A percentile compares a stretch with the other conserved stretches of the same genome.
Evolutionary conservation across 2,113 vertebrate species (phyloP).

Genomic region (Pongo pygmaeus): DNA sequence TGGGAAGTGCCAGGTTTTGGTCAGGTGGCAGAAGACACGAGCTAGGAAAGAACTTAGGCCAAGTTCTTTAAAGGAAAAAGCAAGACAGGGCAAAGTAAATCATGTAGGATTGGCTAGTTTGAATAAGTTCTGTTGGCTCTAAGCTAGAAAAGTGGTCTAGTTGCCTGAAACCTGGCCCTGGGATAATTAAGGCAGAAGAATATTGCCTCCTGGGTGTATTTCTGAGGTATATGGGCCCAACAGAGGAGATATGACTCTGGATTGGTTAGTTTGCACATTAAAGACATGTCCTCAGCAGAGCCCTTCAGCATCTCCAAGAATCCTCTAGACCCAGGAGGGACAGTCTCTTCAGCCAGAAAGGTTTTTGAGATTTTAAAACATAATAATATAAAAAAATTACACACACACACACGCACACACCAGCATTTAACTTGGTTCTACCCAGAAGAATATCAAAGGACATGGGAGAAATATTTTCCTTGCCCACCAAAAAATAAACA

Average conservation of each 20-base stretch:
- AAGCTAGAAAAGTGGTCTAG: no score
- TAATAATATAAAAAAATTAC: background rate
- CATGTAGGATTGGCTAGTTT: background rate
- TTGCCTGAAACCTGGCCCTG: background rate
- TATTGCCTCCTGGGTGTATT: background rate
- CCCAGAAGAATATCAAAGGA: background rate
- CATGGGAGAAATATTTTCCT: background rate
- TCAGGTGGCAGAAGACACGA: background rate
- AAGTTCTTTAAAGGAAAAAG: background rate
- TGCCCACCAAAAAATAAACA: background rate
- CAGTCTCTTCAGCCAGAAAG: background rate
- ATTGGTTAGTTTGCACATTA: background rate
- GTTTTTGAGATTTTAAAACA: background rate
- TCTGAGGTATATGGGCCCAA: background rate
- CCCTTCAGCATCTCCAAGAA: background rate
- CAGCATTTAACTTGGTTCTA: background rate
- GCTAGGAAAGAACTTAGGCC: background rate
- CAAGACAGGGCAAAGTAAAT: background rate
- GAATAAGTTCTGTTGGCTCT: background rate
- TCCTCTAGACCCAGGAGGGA: background rate
- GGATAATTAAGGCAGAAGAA: no score
- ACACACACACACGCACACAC: background rate
- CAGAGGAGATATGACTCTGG: background rate
- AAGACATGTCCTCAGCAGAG: background rate
- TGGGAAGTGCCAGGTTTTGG: background rate